phyloP scores from a whole-genome alignment of 2,113 vertebrate genomes.

The Eulacestoma nigropectus region DNA sequence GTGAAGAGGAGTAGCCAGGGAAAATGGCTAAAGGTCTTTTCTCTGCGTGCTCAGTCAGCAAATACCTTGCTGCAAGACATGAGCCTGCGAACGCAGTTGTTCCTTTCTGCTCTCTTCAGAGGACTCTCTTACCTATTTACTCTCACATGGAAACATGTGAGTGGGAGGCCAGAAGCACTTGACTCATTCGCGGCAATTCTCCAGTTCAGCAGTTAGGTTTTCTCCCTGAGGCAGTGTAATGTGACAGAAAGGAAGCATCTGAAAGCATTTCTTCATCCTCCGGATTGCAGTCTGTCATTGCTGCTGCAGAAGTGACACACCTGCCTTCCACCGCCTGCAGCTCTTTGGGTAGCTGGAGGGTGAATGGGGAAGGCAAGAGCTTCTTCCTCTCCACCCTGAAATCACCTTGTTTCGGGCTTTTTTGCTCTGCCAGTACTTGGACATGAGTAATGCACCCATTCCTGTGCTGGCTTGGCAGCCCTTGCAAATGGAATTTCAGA shows the following conservation, averaged over 20 bases:
- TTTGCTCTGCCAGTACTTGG: neutral
- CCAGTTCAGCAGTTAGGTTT: constrained; percentile 25
- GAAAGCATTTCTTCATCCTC: constrained; percentile 35
- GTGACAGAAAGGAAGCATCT: constrained; percentile 47
- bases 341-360: neutral
- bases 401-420: neutral
- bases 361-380: neutral
- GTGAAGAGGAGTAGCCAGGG: neutral
- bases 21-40: neutral
- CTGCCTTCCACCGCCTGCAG: neutral
- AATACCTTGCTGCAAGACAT: constrained; percentile 4
- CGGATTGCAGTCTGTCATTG: constrained; percentile 3
- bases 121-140: constrained; percentile 14
- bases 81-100: neutral
- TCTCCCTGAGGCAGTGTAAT: constrained; percentile 26
- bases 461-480: neutral
- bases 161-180: constrained; percentile 37
- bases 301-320: constrained; percentile 35
- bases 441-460: neutral
- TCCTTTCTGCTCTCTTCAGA: constrained; percentile 3
- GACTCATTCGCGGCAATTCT: constrained; percentile 33
- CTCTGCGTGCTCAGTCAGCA: neutral
- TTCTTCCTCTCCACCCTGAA: constrained; percentile 1
- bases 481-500: neutral
- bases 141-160: constrained; percentile 1